Base-by-base conservation (phyloP, 2,888 invertebrate genomes). In the Acrobasis suavella region DNA sequence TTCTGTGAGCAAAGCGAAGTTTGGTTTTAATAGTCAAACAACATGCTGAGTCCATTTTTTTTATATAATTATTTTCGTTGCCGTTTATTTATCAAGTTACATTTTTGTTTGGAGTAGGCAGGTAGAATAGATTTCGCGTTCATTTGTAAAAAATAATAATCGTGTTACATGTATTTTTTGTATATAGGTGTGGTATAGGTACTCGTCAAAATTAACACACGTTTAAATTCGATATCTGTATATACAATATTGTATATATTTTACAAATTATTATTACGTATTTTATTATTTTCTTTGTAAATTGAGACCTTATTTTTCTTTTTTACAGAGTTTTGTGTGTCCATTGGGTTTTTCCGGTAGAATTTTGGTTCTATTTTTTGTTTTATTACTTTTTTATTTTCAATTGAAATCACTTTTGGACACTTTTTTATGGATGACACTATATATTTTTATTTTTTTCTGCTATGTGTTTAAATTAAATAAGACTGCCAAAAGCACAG, bases 321-420 rank as follows among this genome's bases (percentile, higher is more conserved):
- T 78, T 88, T 89, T 87, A 73, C 86, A 89, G 87, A 84, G 70
- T 75, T 75, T 81, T 85, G 81, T 88, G 82, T 87, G 84, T 83
- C 80, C 80, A 72, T 86, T 90, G 89, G 90, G 90, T 85, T 82
- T n/a, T 80, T 88, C 88, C 86, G 89, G 89, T 90, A 89, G 89
- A 86, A 74, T 85, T 86, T 85, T 78, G 83, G 83, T 84, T 87
- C 82, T 80, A 71, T 71, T 75, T 75, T 76, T 75, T 73, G 69
- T 73, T 69, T 70, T 72, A 72, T 69, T 70, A 72, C 69, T 74
- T 70, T 72, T 66, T 69, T 71, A 72, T 71, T 72, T 70, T 69
- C 55, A 70, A 72, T 72, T 69, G 80, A 75, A 79, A 72, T 83
- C 76, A 77, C 50, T 55, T 63, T 61, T 60, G 55, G 16, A 52